Percentiles rank a stretch among this genome's conserved stretches.
Evolutionary conservation across 2,113 vertebrate species (phyloP).

Genomic region (Macrotus californicus): DNA sequence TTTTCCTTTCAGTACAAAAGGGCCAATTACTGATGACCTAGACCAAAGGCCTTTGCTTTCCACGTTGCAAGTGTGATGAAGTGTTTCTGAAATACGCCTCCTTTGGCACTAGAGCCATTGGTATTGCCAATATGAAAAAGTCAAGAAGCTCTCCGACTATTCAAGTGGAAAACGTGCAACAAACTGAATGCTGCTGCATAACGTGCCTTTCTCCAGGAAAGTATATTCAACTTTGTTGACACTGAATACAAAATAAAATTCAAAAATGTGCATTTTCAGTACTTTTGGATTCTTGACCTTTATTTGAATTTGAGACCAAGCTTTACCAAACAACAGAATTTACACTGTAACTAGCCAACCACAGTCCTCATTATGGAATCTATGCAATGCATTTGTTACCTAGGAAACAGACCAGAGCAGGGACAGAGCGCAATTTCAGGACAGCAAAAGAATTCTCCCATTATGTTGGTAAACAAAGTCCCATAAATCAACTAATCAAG

Average conservation of each 20-base stretch:
- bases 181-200: constrained; percentile 45
- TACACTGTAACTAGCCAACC: constrained; percentile 70
- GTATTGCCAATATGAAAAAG: not conserved
- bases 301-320: constrained; percentile 71
- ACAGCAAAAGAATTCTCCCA: constrained; percentile 73
- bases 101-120: not conserved
- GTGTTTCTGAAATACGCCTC: constrained; percentile 30
- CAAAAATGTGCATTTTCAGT: constrained; percentile 59
- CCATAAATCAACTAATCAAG: constrained; percentile 74
- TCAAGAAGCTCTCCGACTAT: constrained; percentile 13
- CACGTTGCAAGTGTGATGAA: not conserved
- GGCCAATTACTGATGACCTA: not conserved
- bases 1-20: constrained; percentile 7
- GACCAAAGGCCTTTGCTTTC: not conserved
- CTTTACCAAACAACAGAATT: constrained; percentile 74
- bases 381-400: constrained; percentile 65
- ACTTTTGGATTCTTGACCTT: constrained; percentile 68
- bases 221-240: constrained; percentile 29
- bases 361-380: constrained; percentile 75
- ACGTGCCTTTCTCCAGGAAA: constrained; percentile 51
- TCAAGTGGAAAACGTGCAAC: not conserved
- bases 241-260: constrained; percentile 40
- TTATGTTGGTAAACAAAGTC: constrained; percentile 70
- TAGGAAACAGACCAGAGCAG: constrained; percentile 70
- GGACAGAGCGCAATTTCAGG: constrained; percentile 73